These are phyloP conservation scores for Branchipolynoe longqiensis DNA, from an alignment of 2,888 invertebrate species.

Conservation along the genomic window DNA sequence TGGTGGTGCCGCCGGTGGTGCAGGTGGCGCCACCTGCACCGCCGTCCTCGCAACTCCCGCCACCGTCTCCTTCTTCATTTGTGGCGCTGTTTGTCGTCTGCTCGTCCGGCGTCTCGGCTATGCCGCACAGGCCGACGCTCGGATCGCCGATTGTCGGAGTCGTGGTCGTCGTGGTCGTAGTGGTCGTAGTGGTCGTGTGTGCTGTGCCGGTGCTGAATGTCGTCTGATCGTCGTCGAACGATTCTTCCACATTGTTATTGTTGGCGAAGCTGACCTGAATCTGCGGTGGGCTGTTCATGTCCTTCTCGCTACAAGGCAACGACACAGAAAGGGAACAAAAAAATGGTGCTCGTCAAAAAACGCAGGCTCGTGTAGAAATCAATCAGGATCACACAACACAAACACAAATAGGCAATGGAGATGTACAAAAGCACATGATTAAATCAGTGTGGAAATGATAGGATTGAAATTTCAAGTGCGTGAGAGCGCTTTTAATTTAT, in stretches of 20 bases:
- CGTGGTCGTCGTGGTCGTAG: neutral
- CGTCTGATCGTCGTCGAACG: neutral
- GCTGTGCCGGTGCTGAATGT: neutral
- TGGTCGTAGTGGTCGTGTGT: neutral
- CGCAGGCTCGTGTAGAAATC: conserved; percentile 22
- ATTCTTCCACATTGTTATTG: conserved; percentile 48
- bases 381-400: conserved; percentile 6
- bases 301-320: conserved; percentile 20
- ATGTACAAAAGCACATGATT: too few species aligned
- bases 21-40: neutral
- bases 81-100: neutral
- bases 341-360: conserved; percentile 47
- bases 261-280: conserved; percentile 44
- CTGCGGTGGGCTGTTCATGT: conserved; percentile 35
- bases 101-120: neutral
- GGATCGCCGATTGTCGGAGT: neutral
- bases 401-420: too few species aligned
- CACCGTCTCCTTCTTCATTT: conserved; percentile 7
- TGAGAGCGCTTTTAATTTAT: too few species aligned
- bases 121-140: neutral
- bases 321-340: neutral
- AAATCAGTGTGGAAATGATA: too few species aligned
- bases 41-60: neutral
- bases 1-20: neutral
- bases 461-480: too few species aligned